A percentile compares a stretch with the other conserved stretches of the same genome.
phyloP scores from a whole-genome alignment of 2,113 vertebrate species.

The Thamnaconus septentrionalis region DNA sequence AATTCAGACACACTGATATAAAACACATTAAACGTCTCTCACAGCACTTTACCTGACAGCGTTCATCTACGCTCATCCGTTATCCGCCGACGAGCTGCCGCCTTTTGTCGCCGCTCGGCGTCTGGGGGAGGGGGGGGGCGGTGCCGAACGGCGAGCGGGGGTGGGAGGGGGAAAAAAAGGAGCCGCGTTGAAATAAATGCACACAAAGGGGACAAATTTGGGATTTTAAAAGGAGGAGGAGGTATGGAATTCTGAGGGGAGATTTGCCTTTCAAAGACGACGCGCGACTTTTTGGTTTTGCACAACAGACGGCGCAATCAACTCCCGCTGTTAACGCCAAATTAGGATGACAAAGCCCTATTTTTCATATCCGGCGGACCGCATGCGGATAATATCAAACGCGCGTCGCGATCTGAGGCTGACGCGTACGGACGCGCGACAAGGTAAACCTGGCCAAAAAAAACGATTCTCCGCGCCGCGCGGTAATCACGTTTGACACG shows the following conservation, averaged over 20 bases:
- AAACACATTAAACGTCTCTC: constrained; percentile 81
- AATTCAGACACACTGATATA: constrained; percentile 81
- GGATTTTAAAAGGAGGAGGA: constrained; percentile 9
- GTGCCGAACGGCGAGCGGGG: constrained; percentile 26
- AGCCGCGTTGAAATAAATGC: constrained; percentile 36
- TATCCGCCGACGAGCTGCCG: constrained; percentile 60
- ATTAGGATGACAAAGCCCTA: constrained; percentile 13
- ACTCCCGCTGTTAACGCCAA: background rate
- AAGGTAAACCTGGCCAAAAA: constrained; percentile 31
- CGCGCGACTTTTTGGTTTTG: constrained; percentile 2
- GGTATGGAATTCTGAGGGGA: background rate
- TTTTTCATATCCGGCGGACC: background rate
- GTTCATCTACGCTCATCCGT: constrained; percentile 75
- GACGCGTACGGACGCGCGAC: constrained; percentile 31
- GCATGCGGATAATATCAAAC: constrained; percentile 17
- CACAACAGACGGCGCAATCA: constrained; percentile 8
- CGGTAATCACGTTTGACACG: constrained; percentile 46
- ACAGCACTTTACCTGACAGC: constrained; percentile 80
- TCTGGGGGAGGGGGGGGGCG: constrained; percentile 16
- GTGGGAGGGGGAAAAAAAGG: constrained; percentile 34
- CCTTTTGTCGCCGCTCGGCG: constrained; percentile 58
- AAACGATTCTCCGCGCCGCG: constrained; percentile 21
- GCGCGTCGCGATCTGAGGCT: constrained; percentile 36
- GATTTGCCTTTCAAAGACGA: constrained; percentile 32
- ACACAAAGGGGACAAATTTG: constrained; percentile 25